Evolutionary conservation across 2,888 invertebrate genomes (phyloP), one percentile per base, ranked within the genome.

Genomic region (Drosophila gaucha): DNA sequence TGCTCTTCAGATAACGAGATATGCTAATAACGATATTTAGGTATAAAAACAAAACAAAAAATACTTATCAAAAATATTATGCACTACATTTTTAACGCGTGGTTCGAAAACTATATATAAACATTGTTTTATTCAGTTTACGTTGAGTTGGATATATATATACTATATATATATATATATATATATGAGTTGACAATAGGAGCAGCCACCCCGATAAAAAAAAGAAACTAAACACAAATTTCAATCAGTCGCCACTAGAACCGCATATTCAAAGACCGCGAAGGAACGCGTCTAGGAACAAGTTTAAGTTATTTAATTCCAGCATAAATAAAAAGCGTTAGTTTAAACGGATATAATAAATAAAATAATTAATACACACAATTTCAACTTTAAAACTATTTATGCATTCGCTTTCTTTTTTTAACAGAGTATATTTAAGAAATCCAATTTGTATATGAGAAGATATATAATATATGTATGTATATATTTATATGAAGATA

Each of bases 261-360:
- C 64, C 82, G 78, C 80, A 80, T 74, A 60, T 64, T 46, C 12
- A 76, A 68, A 69, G 64, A 63, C 58, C 59, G 75, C 78, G 63
- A 63, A 52, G 41, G 47, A 64, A 47, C 67, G 68, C 82, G 74
- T 69, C 67, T 73, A 87, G 82, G 58, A 85, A 71, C 82, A 85
- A 74, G 73, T 87, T 77, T 80, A 84, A 86, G 74, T 88, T 84
- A 84, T 86, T 88, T 80, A 88, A 84, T 84, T 88, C 88, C 84
- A 88, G 70, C 83, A 79, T 86, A 86, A 84, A 86, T 87, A 85
- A 86, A 88, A 82, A 83, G 67, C 83, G 84, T 88, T 86, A 84
- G 80, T 71, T 83, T 80, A 84, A 82, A 88, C 80, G 75, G 72
- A 83, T 88, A 88, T 86, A 78, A 83, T 70, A 76, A 83, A 87